Conservation (phyloP, 2,888 invertebrate species). For the Pyrocoelia pectoralis region DNA sequence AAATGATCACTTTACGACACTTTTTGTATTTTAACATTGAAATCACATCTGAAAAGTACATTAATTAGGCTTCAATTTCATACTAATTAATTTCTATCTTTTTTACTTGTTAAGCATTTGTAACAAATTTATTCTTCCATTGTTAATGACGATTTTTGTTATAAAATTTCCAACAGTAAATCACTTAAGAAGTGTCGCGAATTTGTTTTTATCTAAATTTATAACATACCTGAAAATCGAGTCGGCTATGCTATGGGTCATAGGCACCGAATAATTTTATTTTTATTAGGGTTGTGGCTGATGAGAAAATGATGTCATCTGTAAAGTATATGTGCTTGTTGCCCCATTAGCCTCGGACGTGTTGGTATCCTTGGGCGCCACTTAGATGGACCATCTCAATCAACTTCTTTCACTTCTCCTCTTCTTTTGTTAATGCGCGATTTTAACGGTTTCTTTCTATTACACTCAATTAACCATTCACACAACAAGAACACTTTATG, state of each 20-base stretch:
- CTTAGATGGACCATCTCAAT: constrained; percentile 37
- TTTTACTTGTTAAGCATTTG: constrained; percentile 2
- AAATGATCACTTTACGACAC: constrained; percentile 35
- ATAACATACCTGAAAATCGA: constrained; percentile 18
- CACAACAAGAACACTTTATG: too few relatives aligned
- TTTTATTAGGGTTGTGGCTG: constrained; percentile 56
- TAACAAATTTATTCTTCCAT: not conserved
- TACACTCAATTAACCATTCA: not conserved
- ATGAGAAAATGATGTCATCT: constrained; percentile 60
- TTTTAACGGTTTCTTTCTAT: constrained; percentile 1
- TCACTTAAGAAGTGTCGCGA: not conserved
- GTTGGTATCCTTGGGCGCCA: constrained; percentile 48
- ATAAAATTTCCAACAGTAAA: not conserved
- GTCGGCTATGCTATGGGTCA: constrained; percentile 15
- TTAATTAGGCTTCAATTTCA: constrained; percentile 50
- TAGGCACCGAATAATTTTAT: constrained; percentile 51
- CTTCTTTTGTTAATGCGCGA: not conserved
- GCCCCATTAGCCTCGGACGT: constrained; percentile 55
- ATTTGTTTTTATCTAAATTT: too few relatives aligned
- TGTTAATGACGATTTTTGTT: not conserved
- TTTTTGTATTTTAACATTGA: constrained; percentile 34
- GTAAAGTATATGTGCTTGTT: constrained; percentile 57
- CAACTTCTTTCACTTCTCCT: constrained; percentile 25
- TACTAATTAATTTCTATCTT: constrained; percentile 11
- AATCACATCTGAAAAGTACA: constrained; percentile 40